Percentiles rank a stretch among this genome's conserved stretches.
These are phyloP conservation scores for Astyanax mexicanus DNA, from an alignment of 2,797 vertebrate genomes.

Conservation along the genomic window DNA sequence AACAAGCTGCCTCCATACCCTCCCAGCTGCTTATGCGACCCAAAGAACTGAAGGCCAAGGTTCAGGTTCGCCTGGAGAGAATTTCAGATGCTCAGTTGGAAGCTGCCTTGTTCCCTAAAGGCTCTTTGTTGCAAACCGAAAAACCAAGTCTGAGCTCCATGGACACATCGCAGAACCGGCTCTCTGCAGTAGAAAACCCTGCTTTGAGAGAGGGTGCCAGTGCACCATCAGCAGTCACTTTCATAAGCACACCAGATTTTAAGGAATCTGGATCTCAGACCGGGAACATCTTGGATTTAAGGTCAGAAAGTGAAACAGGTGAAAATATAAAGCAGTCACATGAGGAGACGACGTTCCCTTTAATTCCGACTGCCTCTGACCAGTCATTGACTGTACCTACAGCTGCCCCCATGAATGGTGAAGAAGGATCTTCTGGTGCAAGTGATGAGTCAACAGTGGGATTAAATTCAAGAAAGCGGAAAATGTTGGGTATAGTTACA, in stretches of 20 bases:
- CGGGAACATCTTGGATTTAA: not conserved
- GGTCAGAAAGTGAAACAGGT: slow-evolving; percentile 9
- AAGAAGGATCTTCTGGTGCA: slow-evolving; percentile 17
- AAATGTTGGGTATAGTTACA: slow-evolving; percentile 47
- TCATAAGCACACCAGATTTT: not conserved
- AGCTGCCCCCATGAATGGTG: slow-evolving; percentile 17
- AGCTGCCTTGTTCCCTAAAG: slow-evolving; percentile 50
- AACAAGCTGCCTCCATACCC: not conserved
- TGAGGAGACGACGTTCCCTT: slow-evolving; percentile 17
- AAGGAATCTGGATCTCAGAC: not conserved
- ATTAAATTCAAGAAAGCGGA: slow-evolving; percentile 35
- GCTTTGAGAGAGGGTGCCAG: not conserved
- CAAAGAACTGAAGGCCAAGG: slow-evolving; percentile 46
- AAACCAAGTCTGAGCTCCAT: not conserved
- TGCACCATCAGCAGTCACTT: not conserved
- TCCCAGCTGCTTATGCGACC: not conserved
- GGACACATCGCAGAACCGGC: not conserved
- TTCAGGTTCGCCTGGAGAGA: slow-evolving; percentile 56
- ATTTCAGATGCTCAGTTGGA: slow-evolving; percentile 56
- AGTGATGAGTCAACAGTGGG: slow-evolving; percentile 27
- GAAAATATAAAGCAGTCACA: slow-evolving; percentile 11
- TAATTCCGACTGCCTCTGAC: slow-evolving; percentile 18
- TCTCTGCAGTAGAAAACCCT: not conserved
- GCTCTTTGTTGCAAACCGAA: not conserved
- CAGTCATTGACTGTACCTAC: slow-evolving; percentile 6